phyloP scores from a whole-genome alignment of 2,888 invertebrate species.

The Hyposoter dolosus region DNA sequence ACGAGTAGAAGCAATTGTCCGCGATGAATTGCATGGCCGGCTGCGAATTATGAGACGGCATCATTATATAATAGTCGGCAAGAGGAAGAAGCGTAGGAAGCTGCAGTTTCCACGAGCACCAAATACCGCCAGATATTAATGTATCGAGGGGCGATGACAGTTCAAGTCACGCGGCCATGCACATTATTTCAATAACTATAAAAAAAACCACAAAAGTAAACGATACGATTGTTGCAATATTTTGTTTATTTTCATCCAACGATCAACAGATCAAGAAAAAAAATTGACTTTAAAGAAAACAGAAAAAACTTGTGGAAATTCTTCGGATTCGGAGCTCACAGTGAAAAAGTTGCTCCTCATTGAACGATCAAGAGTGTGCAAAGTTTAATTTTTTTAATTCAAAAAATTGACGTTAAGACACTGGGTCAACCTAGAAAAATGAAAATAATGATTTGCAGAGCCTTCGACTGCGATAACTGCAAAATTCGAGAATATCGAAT shows the following conservation, averaged over 20 bases:
- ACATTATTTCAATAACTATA: slow-evolving; percentile 43
- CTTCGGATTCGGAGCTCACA: too few species aligned
- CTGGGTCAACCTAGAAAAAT: too few species aligned
- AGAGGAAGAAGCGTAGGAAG: slow-evolving; percentile 53
- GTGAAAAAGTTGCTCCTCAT: too few species aligned
- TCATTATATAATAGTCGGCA: slow-evolving; percentile 49
- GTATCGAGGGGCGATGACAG: slow-evolving; percentile 19
- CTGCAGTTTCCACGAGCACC: slow-evolving; percentile 26
- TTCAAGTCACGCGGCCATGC: slow-evolving; percentile 46
- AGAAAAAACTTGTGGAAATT: not conserved
- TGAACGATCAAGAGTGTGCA: too few species aligned
- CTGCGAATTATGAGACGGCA: slow-evolving; percentile 57
- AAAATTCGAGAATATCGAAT: too few species aligned
- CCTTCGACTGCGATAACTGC: too few species aligned
- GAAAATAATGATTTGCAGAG: too few species aligned
- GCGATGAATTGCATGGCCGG: slow-evolving; percentile 50
- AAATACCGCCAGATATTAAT: slow-evolving; percentile 46
- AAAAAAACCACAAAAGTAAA: not conserved
- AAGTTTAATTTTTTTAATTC: not conserved
- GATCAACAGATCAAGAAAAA: not conserved
- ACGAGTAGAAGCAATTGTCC: slow-evolving; percentile 47
- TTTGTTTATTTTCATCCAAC: not conserved
- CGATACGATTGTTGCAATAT: not conserved
- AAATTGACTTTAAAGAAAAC: not conserved
- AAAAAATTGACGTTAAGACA: too few species aligned